Evolutionary conservation across 2,888 invertebrate species (phyloP).

Genomic region (Thera britannica): DNA sequence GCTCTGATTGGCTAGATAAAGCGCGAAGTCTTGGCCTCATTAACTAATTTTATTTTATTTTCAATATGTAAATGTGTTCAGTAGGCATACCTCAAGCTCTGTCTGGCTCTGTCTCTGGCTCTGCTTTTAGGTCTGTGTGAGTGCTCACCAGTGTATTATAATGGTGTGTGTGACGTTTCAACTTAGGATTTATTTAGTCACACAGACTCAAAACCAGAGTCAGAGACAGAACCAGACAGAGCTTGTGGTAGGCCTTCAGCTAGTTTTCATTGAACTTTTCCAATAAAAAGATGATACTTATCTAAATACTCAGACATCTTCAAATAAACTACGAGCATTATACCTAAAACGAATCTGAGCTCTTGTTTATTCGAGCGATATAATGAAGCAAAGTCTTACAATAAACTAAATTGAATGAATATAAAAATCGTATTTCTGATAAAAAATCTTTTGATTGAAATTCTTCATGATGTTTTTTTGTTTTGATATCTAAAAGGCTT

Average conservation of each 20-base stretch:
- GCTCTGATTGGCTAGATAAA: slow-evolving; percentile 88
- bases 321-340: slow-evolving; percentile 6
- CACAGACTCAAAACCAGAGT: too few relatives aligned
- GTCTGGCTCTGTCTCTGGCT: too few relatives aligned
- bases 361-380: slow-evolving; percentile 17
- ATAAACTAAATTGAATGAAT: slow-evolving; percentile 14
- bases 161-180: too few relatives aligned
- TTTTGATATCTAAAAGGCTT: too few relatives aligned
- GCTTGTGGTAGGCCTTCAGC: too few relatives aligned
- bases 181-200: too few relatives aligned
- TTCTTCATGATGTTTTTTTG: slow-evolving; percentile 9
- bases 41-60: slow-evolving; percentile 43
- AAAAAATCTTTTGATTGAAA: slow-evolving; percentile 23
- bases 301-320: neutral
- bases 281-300: too few relatives aligned
- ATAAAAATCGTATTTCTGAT: slow-evolving; percentile 12
- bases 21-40: slow-evolving; percentile 81
- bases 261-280: too few relatives aligned
- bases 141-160: too few relatives aligned
- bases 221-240: too few relatives aligned
- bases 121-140: too few relatives aligned
- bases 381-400: slow-evolving; percentile 15
- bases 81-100: too few relatives aligned
- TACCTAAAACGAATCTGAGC: slow-evolving; percentile 9
- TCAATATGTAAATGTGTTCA: neutral